Evolutionary conservation across 2,888 invertebrate species (phyloP).

Genomic region (Meta bourneti): DNA sequence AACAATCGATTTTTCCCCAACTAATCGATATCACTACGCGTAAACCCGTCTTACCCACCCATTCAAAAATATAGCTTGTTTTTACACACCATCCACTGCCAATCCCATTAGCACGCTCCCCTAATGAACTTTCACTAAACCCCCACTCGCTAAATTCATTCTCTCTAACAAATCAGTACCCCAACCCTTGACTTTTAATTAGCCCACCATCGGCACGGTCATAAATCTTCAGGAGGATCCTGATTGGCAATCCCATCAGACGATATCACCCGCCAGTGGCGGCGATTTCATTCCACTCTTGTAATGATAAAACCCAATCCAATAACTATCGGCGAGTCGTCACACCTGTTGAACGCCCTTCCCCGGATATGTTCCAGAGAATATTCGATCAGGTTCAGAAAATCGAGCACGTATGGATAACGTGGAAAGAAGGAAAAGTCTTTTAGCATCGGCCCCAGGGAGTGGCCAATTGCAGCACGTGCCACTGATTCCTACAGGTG

Average conservation of each 20-base stretch:
- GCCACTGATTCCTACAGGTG: constrained; percentile 44
- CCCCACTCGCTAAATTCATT: no score
- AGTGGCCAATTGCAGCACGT: constrained; percentile 70
- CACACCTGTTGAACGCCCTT: constrained; percentile 47
- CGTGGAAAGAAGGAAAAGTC: neutral
- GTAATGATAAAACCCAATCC: constrained; percentile 63
- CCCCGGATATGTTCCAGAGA: constrained; percentile 17
- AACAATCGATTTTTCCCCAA: no score
- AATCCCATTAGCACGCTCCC: neutral
- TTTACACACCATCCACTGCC: neutral
- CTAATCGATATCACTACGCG: neutral
- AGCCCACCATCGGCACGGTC: constrained; percentile 9
- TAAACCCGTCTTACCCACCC: neutral
- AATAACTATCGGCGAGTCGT: constrained; percentile 36
- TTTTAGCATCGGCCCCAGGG: constrained; percentile 41
- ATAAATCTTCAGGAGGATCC: constrained; percentile 43
- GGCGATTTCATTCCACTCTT: constrained; percentile 15
- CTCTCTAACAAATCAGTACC: no score
- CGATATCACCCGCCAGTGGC: constrained; percentile 29
- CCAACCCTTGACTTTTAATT: constrained; percentile 27
- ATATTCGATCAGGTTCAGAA: constrained; percentile 20
- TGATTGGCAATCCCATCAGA: constrained; percentile 50
- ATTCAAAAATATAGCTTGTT: neutral
- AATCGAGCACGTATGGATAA: neutral
- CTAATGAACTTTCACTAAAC: neutral